A percentile compares a stretch with the other conserved stretches of the same genome.
Evolutionary conservation across 1,140 invertebrate genomes (phyloP).

Genomic region (Brachionus sp.): DNA sequence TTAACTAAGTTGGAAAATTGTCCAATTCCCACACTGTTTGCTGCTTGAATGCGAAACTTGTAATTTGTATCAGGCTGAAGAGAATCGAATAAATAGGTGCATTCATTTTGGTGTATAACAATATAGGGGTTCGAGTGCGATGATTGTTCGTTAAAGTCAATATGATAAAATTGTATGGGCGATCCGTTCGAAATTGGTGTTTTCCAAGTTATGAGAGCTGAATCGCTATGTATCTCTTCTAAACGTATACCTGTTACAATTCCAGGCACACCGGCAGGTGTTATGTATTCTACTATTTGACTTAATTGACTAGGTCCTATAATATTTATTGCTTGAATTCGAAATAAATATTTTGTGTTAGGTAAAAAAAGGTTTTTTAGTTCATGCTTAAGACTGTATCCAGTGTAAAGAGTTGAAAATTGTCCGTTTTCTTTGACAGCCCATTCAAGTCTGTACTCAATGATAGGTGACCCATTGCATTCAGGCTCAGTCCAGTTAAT

Average conservation of each 20-base stretch:
- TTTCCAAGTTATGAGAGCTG: slow-evolving; percentile 67
- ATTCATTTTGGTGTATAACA: slow-evolving; percentile 22
- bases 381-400: slow-evolving; percentile 63
- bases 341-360: slow-evolving; percentile 73
- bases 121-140: background rate
- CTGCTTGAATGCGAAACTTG: slow-evolving; percentile 73
- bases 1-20: slow-evolving; percentile 70
- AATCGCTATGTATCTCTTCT: slow-evolving; percentile 67
- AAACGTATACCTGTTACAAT: slow-evolving; percentile 62
- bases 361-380: slow-evolving; percentile 71
- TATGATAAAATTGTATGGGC: slow-evolving; percentile 70
- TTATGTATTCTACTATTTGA: slow-evolving; percentile 50
- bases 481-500: slow-evolving; percentile 72
- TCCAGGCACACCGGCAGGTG: slow-evolving; percentile 55
- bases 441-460: slow-evolving; percentile 74
- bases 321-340: slow-evolving; percentile 59
- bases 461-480: slow-evolving; percentile 73
- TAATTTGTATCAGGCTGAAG: slow-evolving; percentile 49
- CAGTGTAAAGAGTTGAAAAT: slow-evolving; percentile 59
- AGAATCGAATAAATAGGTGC: slow-evolving; percentile 49
- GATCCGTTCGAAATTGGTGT: slow-evolving; percentile 66
- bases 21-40: slow-evolving; percentile 76
- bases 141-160: slow-evolving; percentile 68
- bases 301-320: slow-evolving; percentile 56
- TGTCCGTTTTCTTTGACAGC: slow-evolving; percentile 7